Evolutionary conservation across 92 coral and sea anemone genomes (phyloP), one percentile per base, ranked within the genome.

Genomic region (Pocillopora grandis): DNA sequence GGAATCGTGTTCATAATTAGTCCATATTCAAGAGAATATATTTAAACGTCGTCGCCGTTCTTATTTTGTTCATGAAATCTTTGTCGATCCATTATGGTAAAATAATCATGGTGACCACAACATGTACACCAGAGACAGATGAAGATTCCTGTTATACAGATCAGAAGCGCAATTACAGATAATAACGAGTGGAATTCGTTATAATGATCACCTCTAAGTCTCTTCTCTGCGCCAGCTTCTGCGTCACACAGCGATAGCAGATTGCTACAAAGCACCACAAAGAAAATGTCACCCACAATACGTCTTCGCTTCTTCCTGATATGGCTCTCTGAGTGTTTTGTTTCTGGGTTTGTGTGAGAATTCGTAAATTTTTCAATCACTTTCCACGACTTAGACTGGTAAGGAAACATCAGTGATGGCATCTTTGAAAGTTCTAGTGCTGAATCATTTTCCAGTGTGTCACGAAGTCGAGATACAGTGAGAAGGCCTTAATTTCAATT

Each of bases 31-130:
- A 37, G 21, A 17, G 33, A 11, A 36, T 21, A n/a, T 13, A 7
- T 33, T 70, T 8, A 70, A 0, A 70, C 65, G 16, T 67, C 71
- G 19, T 75, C 70, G 12, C 77, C 62, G 27, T 71, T 42, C 20
- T 58, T n/a, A 15, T 69, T 61, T 70, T 81, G 59, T 12, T 81
- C 76, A 9, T 19, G 77, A 81, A 59, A 70, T 59, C 61, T 71
- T 12, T 70, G 62, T 58, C 72, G 70, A 61, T 81, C 85, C 37
- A 58, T 8, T 12, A 75, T 59, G 42, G 12, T 23, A 48, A 81
- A 60, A 36, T 71, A 71, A 56, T 71, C 85, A 11, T 59, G 77
- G 48, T 81, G 85, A 59, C 71, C 85, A 19, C 85, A 81, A 71
- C 76, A 81, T 57, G 77, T 71, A 13, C 69, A 60, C 85, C 85